Evolutionary conservation across 2,113 vertebrate genomes (phyloP), one percentile per base, ranked within the genome.

Genomic region (Lycocorax pyrrhopterus): DNA sequence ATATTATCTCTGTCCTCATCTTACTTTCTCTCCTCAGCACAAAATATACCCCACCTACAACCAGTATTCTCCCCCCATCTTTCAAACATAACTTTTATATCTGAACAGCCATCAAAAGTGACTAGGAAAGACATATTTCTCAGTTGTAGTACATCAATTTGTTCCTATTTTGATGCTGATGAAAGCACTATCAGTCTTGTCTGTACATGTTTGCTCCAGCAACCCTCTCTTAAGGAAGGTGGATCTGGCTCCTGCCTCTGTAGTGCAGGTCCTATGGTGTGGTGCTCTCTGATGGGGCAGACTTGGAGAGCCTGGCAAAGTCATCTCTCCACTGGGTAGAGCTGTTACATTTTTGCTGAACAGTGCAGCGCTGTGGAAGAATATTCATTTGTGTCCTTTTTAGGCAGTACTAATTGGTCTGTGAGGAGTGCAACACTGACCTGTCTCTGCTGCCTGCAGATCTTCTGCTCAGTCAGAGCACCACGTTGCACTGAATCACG

Each of bases 401-500:
- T n/a, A 72, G 60, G 84, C 43, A 71, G 81, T 25, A 25, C 56
- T 91, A 91, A 95, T 89, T 91, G 58, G 64, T 87, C 93, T 37
- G 4, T 12, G 39, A 94, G 77, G 60, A 93, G 62, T 17, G 35
- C 12, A 74, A 4, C 0, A 2, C 35, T 89, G 69, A 59, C 47
- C 73, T 74, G 60, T 60, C 56, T 81, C 44, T 89, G 2, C 69
- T 74, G 59, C 39, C 39, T 87, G 11, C 56, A 75, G 60, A 63
- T 87, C 89, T 53, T 75, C 80, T 59, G 43, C 33, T 84, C 55
- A 10, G 15, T 43, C 73, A 29, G 35, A 67, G 23, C 37, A 81
- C 25, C 0, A 0, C 35, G 3, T 10, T 25, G 64, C 30, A 17
- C 46, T 19, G 60, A 78, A n/a, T 46, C 47, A 16, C 0, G 0